Conservation (phyloP, 2,113 vertebrate genomes). For the Malurus elegans region DNA sequence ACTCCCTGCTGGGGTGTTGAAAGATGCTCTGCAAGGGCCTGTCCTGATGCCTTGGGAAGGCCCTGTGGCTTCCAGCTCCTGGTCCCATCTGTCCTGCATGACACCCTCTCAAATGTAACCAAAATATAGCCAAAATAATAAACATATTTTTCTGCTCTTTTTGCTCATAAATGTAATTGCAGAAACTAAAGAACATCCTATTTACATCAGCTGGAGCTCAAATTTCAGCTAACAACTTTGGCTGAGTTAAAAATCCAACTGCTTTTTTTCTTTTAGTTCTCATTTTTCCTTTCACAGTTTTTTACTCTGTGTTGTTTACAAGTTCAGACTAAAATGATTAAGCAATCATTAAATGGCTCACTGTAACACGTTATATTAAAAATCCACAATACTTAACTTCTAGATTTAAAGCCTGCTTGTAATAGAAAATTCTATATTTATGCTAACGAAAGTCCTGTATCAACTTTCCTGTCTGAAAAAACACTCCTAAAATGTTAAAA, state of each 20-base stretch:
- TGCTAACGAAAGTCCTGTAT: not conserved
- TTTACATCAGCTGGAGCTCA: not conserved
- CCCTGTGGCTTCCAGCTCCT: not conserved
- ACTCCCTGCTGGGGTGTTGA: not conserved
- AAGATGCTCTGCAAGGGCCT: rapidly evolving
- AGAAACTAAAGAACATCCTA: not conserved
- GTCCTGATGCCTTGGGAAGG: not conserved
- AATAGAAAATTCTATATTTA: not conserved
- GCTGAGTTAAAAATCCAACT: not conserved
- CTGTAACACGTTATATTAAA: not conserved
- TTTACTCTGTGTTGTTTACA: not conserved
- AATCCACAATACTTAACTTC: not conserved
- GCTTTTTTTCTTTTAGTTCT: not conserved
- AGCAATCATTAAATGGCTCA: not conserved
- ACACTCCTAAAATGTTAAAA: not conserved
- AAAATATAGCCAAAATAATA: not conserved
- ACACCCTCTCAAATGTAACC: not conserved
- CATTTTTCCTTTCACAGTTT: not conserved
- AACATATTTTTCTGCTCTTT: not conserved
- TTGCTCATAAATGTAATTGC: not conserved
- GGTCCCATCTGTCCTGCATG: not conserved
- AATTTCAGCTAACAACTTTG: not conserved
- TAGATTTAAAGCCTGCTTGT: not conserved
- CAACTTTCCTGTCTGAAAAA: not conserved
- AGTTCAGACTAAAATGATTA: not conserved